These are phyloP conservation scores for Crypturellus undulatus DNA, from an alignment of 2,113 vertebrate species.

Conservation along the genomic window DNA sequence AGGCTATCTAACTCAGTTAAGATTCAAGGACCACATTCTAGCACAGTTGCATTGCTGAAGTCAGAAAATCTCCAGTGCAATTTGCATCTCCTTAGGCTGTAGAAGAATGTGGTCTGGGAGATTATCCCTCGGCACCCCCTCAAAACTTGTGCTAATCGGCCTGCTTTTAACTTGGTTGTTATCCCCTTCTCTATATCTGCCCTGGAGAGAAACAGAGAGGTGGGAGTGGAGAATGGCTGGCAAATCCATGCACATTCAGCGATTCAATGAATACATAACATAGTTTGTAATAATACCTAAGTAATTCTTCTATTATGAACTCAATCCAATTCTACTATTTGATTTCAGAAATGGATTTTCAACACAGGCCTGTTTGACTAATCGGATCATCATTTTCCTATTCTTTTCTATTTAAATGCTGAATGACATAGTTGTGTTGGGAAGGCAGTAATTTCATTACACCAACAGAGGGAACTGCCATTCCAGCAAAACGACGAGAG, in stretches of 20 bases:
- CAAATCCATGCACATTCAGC: slow-evolving; percentile 42
- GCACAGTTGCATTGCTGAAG: background rate
- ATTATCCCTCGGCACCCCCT: background rate
- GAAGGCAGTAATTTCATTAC: slow-evolving; percentile 69
- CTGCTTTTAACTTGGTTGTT: background rate
- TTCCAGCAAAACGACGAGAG: slow-evolving; percentile 65
- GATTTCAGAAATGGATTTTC: slow-evolving; percentile 76
- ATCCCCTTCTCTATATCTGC: background rate
- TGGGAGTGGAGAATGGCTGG: background rate
- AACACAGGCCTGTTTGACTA: slow-evolving; percentile 67
- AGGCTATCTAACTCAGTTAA: background rate
- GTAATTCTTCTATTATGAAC: slow-evolving; percentile 68
- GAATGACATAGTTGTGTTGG: slow-evolving; percentile 48
- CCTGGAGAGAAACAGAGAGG: background rate
- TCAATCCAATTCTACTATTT: slow-evolving; percentile 74
- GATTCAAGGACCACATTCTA: background rate
- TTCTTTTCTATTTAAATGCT: slow-evolving; percentile 65
- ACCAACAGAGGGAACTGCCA: slow-evolving; percentile 72
- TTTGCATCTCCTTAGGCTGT: background rate
- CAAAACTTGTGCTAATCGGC: slow-evolving; percentile 9
- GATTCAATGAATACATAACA: slow-evolving; percentile 48
- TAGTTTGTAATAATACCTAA: slow-evolving; percentile 46
- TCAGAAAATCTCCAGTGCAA: background rate
- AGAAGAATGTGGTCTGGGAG: background rate
- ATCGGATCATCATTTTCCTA: slow-evolving; percentile 66